Conservation (phyloP, 2,888 invertebrate genomes). For the Diarsia rubi region DNA sequence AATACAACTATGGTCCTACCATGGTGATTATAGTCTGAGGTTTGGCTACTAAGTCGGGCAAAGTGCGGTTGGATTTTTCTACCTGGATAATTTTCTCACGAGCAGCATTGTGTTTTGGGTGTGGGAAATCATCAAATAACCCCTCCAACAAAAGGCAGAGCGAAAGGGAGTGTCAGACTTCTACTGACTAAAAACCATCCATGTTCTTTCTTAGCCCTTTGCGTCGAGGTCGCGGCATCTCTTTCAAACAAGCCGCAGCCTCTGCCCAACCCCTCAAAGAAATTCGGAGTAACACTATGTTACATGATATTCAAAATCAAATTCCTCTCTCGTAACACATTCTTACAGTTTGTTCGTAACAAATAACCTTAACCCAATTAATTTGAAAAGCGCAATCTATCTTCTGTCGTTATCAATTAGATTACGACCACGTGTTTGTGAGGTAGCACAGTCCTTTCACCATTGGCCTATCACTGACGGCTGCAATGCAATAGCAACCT, state of each 20-base stretch:
- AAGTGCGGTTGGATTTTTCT: background rate
- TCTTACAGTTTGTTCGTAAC: background rate
- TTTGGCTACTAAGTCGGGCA: background rate
- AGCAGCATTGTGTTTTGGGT: background rate
- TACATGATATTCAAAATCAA: background rate
- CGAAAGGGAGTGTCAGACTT: no score
- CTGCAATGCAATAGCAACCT: background rate
- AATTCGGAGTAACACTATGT: background rate
- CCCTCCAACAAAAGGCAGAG: no score
- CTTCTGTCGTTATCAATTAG: constrained; percentile 53
- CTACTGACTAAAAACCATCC: no score
- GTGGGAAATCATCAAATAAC: no score
- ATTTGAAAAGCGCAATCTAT: constrained; percentile 50
- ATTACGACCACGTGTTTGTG: constrained; percentile 32
- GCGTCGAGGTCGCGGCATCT: no score
- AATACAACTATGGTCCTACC: background rate
- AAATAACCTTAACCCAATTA: constrained; percentile 26
- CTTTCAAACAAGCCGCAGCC: no score
- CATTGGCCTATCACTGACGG: background rate
- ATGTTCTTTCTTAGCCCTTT: no score
- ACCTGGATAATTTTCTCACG: background rate
- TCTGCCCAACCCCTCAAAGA: background rate
- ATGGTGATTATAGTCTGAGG: background rate
- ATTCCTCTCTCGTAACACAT: background rate
- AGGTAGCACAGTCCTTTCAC: background rate